Base-by-base conservation (phyloP, 2,888 invertebrate species). In the Limnephilus auricula region DNA sequence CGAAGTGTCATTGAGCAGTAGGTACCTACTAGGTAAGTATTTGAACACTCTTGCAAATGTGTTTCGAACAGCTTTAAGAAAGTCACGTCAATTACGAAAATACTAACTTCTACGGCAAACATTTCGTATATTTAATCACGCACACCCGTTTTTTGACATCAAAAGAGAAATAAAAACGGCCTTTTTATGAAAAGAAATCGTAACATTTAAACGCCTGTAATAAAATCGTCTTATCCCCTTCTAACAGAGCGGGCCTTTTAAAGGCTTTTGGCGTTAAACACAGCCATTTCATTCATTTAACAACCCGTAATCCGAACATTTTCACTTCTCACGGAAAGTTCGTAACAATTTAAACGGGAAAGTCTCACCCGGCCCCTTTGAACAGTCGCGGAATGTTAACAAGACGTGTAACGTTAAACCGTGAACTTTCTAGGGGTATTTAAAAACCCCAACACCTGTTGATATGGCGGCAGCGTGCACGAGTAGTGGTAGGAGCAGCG, bases 361-460 rank as follows among this genome's bases (percentile, higher is more conserved):
- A 30, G 87, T 87, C 87, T 78, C 78, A 18, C 32, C 87, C 80
- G 80, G 34, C 50, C 79, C 78, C 78, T 32, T n/a, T 18, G 87
- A 87, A 40, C 88, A 45, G 80, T 40, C 89, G 89, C 45, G 82
- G 89, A 90, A 65, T 90, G 78, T 37, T 85, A 84, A 84, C 90
- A 50, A 50, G 90, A 90, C 65, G 89, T 89, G 89, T 37, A 50
- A 50, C 89, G 80, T 31, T 82, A 40, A 89, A 83, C 82, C 50
- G 15, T 13, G 40, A 89, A 80, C 50, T 83, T 84, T 50, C 50
- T 84, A 78, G 79, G 79, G 40, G 37, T 90, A 84, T 84, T 90
- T 90, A 84, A 90, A 90, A 90, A 83, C 83, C 83, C 79, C 86
- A 32, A 18, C 90, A 90, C 90, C 79, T 90, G 90, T 90, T 90